phyloP scores from a whole-genome alignment of 2,888 invertebrate genomes.

The Steromphala cineraria region DNA sequence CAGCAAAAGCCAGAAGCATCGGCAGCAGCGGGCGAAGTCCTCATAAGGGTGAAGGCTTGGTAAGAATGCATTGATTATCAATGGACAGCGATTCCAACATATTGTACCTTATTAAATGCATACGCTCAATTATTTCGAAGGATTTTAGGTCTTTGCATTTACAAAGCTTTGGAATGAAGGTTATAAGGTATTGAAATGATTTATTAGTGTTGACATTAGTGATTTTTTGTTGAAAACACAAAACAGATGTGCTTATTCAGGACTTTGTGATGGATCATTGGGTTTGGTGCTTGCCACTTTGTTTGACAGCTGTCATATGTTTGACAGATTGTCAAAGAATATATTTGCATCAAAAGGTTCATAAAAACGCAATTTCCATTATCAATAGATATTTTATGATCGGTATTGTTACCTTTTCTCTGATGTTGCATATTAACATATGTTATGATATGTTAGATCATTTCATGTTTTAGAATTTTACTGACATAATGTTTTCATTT shows the following conservation, averaged over 20 bases:
- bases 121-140: background rate
- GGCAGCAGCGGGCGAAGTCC: slow-evolving; percentile 80
- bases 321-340: too few species aligned
- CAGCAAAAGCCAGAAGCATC: slow-evolving; percentile 86
- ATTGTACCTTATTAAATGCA: background rate
- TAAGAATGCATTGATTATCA: slow-evolving; percentile 78
- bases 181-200: background rate
- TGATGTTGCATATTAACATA: too few species aligned
- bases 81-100: background rate
- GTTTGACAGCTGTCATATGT: background rate
- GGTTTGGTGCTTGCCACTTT: background rate
- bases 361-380: too few species aligned
- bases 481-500: background rate
- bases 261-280: background rate
- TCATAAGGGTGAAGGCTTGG: slow-evolving; percentile 91
- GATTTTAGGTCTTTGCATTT: background rate
- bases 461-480: background rate
- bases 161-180: background rate
- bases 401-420: too few species aligned
- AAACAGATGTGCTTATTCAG: background rate
- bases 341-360: too few species aligned
- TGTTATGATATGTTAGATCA: too few species aligned
- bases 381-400: too few species aligned
- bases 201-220: background rate
- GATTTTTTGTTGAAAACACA: background rate